phyloP scores from a whole-genome alignment of 2,797 vertebrate species.

The Spinus pinus region DNA sequence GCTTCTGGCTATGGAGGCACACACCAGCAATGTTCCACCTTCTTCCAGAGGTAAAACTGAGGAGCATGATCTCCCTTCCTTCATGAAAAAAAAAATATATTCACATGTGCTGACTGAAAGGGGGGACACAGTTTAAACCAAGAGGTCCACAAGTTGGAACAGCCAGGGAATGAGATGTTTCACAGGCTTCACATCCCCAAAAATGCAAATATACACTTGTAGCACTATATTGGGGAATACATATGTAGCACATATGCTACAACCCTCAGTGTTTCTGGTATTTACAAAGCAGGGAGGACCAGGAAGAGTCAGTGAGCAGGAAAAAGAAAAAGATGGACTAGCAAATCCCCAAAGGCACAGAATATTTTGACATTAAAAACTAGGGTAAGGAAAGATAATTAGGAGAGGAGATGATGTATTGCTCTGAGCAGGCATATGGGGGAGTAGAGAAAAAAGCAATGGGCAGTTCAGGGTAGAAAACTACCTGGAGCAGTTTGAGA shows the following conservation, averaged over 20 bases:
- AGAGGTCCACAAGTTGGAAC: background rate
- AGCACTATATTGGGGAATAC: background rate
- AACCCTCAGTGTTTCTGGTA: background rate
- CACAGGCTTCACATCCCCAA: background rate
- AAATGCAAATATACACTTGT: background rate
- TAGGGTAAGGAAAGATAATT: background rate
- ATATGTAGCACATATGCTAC: background rate
- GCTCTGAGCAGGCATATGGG: background rate
- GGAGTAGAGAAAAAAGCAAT: background rate
- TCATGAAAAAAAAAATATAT: background rate
- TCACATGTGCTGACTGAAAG: background rate
- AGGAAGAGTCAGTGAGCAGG: background rate
- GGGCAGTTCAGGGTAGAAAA: background rate
- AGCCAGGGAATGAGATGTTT: background rate
- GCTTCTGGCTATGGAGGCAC: background rate
- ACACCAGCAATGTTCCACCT: background rate
- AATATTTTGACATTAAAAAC: background rate
- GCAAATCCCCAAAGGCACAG: background rate
- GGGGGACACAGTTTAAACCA: background rate
- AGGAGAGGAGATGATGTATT: background rate
- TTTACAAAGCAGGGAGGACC: background rate
- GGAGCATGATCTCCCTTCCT: background rate
- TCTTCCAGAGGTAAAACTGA: background rate
- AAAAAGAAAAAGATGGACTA: background rate
- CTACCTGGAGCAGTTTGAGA: background rate